Evolutionary conservation across 2,113 vertebrate genomes (phyloP), one percentile per base, ranked within the genome.

Genomic region (Symphodus melops): DNA sequence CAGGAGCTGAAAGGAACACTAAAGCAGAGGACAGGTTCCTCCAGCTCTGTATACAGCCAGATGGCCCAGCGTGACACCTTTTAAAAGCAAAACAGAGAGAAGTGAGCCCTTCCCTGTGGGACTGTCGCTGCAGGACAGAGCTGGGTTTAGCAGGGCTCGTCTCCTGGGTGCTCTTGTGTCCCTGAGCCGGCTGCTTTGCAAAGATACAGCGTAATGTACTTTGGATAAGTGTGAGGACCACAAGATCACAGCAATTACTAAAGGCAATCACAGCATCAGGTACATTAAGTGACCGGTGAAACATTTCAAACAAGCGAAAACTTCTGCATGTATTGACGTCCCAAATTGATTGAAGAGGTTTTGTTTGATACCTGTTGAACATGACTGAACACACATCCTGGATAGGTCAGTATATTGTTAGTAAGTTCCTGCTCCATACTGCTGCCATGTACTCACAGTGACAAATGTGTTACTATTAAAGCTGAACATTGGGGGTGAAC

Each of bases 141-240:
- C 5, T 9, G 48, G 48, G 39, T 57, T n/a, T 72, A 84, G 55
- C 67, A 2, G n/a, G 72, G 56, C 51, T n/a, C 0, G 42, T 88
- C 84, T 67, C 83, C 59, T 55, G 82, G 73, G 88, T 53, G 3
- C 49, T 75, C 54, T 21, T 79, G 86, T 83, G 78, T 87, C 75
- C 54, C 42, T 17, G 77, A 75, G 83, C 69, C 59, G 69, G 70
- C 77, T 72, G 57, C 70, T 51, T 25, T 59, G 68, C 75, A 76
- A 71, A 77, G 46, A 75, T 17, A 57, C 63, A 8, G 42, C 77
- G 56, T 58, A 49, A 42, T 61, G 41, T 14, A 67, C 66, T 58
- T 59, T 58, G 56, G 59, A 23, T 12, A 72, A 66, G 48, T 84
- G 77, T 68, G 54, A 58, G 56, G 44, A 51, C 66, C 64, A 59